Conservation (phyloP, 2,113 vertebrate genomes). For the Numenius arquata region DNA sequence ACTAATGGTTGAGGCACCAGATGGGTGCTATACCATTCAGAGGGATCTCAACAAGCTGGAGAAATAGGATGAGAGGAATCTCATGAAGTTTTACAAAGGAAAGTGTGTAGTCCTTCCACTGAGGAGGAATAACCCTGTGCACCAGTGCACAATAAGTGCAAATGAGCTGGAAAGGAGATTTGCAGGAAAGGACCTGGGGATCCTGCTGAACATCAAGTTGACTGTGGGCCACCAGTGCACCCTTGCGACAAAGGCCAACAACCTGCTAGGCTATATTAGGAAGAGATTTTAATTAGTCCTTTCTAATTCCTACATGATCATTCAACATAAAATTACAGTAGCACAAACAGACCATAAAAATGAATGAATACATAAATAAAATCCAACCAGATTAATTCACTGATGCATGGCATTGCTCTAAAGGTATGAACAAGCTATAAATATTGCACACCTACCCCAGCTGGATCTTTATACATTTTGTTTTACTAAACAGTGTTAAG, state of each 20-base stretch:
- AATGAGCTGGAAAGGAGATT: background rate
- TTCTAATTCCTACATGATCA: background rate
- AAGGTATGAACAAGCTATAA: background rate
- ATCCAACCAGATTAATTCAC: background rate
- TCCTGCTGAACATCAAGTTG: background rate
- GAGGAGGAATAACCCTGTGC: background rate
- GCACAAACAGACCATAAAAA: background rate
- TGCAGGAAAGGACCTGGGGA: background rate
- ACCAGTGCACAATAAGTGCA: background rate
- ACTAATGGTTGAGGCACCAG: background rate
- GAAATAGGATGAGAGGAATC: background rate
- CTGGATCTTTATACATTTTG: background rate
- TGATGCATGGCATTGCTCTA: background rate
- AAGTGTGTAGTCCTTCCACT: background rate
- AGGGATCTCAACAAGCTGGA: background rate
- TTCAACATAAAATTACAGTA: background rate
- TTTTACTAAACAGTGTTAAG: background rate
- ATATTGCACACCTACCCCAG: background rate
- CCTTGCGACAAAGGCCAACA: background rate
- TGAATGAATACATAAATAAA: background rate
- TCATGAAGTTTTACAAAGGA: background rate
- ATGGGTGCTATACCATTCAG: background rate
- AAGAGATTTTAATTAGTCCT: background rate
- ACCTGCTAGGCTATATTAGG: background rate
- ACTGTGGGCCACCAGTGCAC: background rate